Conservation (phyloP, 2,797 vertebrate genomes). For the Pseudocheirus occidentalis region DNA sequence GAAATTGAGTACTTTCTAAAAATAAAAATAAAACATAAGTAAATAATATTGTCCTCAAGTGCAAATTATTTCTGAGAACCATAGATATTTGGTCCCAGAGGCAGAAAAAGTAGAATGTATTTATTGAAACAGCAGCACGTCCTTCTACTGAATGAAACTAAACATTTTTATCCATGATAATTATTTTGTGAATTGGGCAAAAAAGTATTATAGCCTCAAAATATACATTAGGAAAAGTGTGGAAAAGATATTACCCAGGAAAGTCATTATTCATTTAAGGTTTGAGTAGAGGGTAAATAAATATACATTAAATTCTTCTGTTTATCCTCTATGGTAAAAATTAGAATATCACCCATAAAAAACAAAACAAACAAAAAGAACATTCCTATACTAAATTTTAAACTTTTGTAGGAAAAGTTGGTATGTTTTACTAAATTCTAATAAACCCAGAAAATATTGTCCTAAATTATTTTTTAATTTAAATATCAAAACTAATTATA, state of each 20-base stretch:
- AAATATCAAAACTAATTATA: not conserved
- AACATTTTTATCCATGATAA: not conserved
- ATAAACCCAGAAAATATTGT: not conserved
- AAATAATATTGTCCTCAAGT: not conserved
- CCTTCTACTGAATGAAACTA: not conserved
- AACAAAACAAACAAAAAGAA: too few species aligned
- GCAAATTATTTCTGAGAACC: not conserved
- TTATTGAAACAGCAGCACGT: not conserved
- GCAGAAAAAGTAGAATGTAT: not conserved
- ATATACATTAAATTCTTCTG: not conserved
- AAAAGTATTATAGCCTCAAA: not conserved
- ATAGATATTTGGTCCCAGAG: not conserved
- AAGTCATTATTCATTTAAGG: not conserved
- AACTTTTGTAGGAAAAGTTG: not conserved
- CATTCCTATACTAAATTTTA: not conserved
- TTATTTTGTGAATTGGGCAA: not conserved
- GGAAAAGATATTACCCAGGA: not conserved
- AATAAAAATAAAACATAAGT: accelerated
- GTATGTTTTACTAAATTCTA: not conserved
- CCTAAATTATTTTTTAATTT: not conserved
- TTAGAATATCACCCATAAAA: not conserved
- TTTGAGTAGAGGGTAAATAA: not conserved
- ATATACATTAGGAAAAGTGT: not conserved
- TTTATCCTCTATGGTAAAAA: not conserved
- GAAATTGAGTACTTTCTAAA: not conserved